Evolutionary conservation across 2,888 invertebrate genomes (phyloP).

Genomic region (Drosophila vallismaia): DNA sequence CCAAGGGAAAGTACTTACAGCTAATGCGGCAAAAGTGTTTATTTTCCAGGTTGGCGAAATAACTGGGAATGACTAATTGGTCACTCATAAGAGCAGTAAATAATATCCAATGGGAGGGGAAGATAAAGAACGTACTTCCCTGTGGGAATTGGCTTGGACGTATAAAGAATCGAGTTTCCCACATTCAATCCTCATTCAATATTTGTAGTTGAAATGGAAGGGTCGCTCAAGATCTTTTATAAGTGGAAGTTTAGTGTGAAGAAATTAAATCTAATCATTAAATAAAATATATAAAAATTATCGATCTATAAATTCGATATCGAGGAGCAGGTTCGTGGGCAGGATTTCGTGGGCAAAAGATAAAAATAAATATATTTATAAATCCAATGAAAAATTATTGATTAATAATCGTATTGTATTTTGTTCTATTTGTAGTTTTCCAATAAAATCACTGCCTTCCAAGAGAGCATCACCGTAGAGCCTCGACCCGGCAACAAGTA

Average conservation of each 20-base stretch:
- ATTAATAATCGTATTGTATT: background rate
- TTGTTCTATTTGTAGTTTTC: constrained; percentile 49
- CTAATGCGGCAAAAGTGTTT: constrained; percentile 17
- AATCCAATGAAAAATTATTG: background rate
- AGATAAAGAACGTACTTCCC: constrained; percentile 39
- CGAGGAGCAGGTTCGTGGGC: background rate
- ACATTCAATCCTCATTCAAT: background rate
- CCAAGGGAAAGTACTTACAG: constrained; percentile 37
- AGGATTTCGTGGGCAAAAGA: too few species aligned
- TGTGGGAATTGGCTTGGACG: background rate
- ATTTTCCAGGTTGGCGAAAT: constrained; percentile 53
- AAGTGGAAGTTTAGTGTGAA: background rate
- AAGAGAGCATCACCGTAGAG: constrained; percentile 36
- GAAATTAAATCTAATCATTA: constrained; percentile 1
- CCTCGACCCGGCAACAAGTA: constrained; percentile 57
- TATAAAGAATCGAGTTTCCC: background rate
- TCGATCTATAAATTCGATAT: background rate
- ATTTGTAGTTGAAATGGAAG: constrained; percentile 11
- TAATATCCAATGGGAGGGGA: constrained; percentile 13
- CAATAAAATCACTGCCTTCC: constrained; percentile 56
- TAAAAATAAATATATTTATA: background rate
- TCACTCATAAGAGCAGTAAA: constrained; percentile 17
- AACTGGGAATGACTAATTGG: constrained; percentile 49
- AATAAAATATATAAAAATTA: constrained; percentile 1
- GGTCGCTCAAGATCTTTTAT: background rate